Conservation (phyloP, 2,113 vertebrate genomes). For the Etia nguti region DNA sequence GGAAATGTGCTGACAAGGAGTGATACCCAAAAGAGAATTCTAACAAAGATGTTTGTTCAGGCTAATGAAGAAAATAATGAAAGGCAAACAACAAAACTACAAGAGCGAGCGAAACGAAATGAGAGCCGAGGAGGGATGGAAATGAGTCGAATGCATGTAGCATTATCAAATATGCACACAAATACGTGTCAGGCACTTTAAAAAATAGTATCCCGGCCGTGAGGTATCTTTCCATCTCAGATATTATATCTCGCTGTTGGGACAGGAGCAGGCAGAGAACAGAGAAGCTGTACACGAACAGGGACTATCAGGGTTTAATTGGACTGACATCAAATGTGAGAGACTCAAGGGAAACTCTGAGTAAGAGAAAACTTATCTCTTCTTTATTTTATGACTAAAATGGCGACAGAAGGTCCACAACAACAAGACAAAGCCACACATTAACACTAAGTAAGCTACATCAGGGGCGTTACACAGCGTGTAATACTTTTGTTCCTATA, state of each 20-base stretch:
- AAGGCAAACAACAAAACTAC: conserved; percentile 71
- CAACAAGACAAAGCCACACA: background rate
- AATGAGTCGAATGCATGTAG: conserved; percentile 17
- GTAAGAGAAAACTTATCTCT: background rate
- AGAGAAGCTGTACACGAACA: background rate
- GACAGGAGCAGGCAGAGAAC: conserved; percentile 1
- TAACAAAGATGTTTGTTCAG: conserved; percentile 70
- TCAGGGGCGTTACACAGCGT: background rate
- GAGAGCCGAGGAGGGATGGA: conserved; percentile 23
- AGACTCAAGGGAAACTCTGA: background rate
- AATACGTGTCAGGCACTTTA: conserved; percentile 19
- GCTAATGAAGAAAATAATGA: conserved; percentile 77
- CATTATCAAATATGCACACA: conserved; percentile 36
- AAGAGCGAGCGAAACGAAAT: conserved; percentile 37
- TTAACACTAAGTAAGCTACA: background rate
- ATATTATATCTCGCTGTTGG: background rate
- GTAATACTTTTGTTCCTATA: background rate
- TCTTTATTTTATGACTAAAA: background rate
- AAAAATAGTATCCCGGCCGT: conserved; percentile 4
- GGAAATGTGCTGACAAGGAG: conserved; percentile 66
- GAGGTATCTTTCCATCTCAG: conserved; percentile 25
- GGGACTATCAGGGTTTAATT: conserved; percentile 20
- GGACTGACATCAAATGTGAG: conserved; percentile 20
- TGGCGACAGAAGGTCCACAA: background rate
- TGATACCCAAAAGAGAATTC: conserved; percentile 68